These are phyloP conservation scores for Lacerta bilineata DNA, from an alignment of 2,797 vertebrate species.

Conservation along the genomic window DNA sequence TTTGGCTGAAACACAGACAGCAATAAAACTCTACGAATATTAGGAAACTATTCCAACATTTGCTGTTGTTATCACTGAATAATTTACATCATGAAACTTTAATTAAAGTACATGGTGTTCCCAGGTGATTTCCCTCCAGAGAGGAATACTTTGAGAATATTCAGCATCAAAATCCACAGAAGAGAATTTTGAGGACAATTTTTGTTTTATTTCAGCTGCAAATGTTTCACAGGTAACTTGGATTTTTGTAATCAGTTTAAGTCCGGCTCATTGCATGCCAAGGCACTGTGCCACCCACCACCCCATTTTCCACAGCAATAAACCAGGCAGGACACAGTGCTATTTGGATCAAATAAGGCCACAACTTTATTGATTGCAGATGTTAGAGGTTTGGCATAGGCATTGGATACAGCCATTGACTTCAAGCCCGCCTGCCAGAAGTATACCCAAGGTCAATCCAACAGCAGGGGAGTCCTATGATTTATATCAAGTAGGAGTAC, in stretches of 20 bases:
- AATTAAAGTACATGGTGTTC: background rate
- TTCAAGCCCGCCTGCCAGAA: too few relatives aligned
- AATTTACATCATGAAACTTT: background rate
- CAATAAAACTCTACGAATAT: background rate
- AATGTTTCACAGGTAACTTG: background rate
- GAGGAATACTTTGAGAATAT: background rate
- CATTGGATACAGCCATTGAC: too few relatives aligned
- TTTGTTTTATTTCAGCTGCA: background rate
- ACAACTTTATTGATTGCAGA: too few relatives aligned
- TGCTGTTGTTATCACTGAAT: background rate
- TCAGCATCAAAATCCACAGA: background rate
- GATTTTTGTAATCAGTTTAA: background rate
- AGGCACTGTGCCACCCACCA: too few relatives aligned
- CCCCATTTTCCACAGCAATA: too few relatives aligned
- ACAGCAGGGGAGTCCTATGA: too few relatives aligned
- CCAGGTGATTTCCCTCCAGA: background rate
- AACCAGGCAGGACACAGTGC: too few relatives aligned
- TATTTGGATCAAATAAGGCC: too few relatives aligned
- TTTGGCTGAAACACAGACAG: background rate
- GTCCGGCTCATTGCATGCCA: too few relatives aligned
- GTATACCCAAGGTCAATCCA: too few relatives aligned
- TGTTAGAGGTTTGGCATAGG: too few relatives aligned
- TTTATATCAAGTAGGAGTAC: too few relatives aligned
- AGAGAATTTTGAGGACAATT: background rate
- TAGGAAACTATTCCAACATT: background rate